These are phyloP conservation scores for Apotomis betuletana DNA, from an alignment of 2,888 invertebrate genomes.

Conservation along the genomic window DNA sequence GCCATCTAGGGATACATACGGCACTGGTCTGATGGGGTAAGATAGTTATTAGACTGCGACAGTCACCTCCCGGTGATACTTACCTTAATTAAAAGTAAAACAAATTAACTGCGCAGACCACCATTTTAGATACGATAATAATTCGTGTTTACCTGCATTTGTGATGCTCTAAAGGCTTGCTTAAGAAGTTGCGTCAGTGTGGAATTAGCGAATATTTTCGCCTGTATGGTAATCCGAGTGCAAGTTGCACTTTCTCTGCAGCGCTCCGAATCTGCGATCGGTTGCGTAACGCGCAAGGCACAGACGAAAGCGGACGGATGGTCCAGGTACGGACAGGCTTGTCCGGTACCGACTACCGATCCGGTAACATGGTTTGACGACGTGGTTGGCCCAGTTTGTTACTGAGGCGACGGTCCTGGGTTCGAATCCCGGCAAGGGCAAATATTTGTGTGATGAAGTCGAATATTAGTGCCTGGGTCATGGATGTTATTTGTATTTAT, in stretches of 20 bases:
- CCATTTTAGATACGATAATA: no score
- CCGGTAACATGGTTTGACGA: not conserved
- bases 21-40: no score
- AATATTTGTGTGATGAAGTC: no score
- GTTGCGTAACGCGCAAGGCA: constrained; percentile 45
- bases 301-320: constrained; percentile 21
- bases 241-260: constrained; percentile 70
- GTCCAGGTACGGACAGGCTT: not conserved
- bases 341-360: constrained; percentile 1
- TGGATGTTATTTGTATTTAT: no score
- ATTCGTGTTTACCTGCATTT: not conserved
- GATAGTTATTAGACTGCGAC: no score
- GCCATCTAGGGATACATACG: no score
- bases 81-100: no score
- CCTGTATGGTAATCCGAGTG: constrained; percentile 54
- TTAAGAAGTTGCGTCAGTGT: constrained; percentile 16
- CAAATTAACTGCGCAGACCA: no score
- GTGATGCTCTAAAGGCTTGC: constrained; percentile 24
- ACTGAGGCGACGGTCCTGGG: no score
- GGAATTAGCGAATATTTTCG: constrained; percentile 62
- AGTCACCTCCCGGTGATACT: no score
- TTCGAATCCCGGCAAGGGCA: no score
- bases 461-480: no score
- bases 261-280: constrained; percentile 59
- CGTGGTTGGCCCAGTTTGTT: not conserved